Conservation (phyloP, 2,888 invertebrate genomes). For the Noctua fimbriata region DNA sequence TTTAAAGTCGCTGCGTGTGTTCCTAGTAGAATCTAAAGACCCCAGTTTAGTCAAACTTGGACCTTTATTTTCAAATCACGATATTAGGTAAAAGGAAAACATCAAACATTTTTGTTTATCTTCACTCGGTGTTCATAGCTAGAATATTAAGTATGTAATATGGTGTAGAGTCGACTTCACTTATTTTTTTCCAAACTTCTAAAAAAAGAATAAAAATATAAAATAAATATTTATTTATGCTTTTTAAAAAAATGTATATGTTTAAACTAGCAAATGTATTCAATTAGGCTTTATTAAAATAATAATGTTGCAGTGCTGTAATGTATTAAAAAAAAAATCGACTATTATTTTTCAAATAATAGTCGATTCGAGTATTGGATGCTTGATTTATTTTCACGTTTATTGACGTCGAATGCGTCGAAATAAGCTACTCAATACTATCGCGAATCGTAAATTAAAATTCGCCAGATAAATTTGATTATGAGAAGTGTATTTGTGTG, state of each 20-base stretch:
- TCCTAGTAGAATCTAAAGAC: no score
- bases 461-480: conserved; percentile 60
- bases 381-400: conserved; percentile 52
- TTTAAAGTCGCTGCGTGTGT: no score
- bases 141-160: no score
- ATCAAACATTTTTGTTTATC: no score
- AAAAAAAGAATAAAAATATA: neutral
- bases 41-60: no score
- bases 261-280: no score
- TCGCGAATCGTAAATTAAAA: conserved; percentile 43
- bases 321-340: conserved; percentile 15
- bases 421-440: conserved; percentile 43
- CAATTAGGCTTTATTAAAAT: neutral
- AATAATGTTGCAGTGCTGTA: neutral
- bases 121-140: no score
- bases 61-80: no score
- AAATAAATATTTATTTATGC: neutral
- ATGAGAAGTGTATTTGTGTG: conserved; percentile 69
- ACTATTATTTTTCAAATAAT: conserved; percentile 11
- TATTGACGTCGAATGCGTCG: conserved; percentile 58
- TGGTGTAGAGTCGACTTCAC: neutral
- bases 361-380: conserved; percentile 35
- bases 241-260: no score
- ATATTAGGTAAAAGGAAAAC: no score
- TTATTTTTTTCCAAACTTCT: no score